phyloP scores from a whole-genome alignment of 2,888 invertebrate genomes.

The Encarsia formosa region DNA sequence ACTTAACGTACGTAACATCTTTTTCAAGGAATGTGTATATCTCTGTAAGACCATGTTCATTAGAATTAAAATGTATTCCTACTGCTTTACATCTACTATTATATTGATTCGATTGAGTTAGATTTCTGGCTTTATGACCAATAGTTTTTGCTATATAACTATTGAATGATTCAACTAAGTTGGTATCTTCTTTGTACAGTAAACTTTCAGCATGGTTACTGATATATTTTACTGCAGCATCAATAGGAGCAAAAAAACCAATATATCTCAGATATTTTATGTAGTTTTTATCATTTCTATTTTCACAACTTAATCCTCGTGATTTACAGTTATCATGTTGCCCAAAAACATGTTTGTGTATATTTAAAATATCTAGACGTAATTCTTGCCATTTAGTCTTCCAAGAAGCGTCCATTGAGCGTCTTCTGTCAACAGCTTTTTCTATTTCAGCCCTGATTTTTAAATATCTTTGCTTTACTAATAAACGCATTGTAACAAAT shows the following conservation, averaged over 20 bases:
- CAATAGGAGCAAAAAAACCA: not conserved
- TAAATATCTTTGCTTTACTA: too few relatives aligned
- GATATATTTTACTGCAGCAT: not conserved
- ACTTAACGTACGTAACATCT: not conserved
- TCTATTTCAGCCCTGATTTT: not conserved
- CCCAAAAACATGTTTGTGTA: not conserved
- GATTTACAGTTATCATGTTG: not conserved
- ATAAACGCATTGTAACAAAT: too few relatives aligned
- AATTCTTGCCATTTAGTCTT: not conserved
- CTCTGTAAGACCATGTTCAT: not conserved
- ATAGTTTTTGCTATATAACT: not conserved
- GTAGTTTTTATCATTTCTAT: not conserved
- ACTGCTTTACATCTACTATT: not conserved
- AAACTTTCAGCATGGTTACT: not conserved
- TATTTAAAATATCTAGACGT: not conserved
- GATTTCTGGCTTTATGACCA: not conserved
- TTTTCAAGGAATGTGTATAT: not conserved
- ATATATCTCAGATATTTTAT: not conserved
- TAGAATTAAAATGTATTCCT: not conserved
- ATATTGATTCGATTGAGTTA: not conserved
- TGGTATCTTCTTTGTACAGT: not conserved
- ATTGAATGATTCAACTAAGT: not conserved
- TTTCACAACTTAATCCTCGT: not conserved
- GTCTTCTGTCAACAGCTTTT: not conserved
- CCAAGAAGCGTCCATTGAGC: not conserved